Evolutionary conservation across 2,113 vertebrate genomes (phyloP).

Genomic region (Phylloscopus trochilus): DNA sequence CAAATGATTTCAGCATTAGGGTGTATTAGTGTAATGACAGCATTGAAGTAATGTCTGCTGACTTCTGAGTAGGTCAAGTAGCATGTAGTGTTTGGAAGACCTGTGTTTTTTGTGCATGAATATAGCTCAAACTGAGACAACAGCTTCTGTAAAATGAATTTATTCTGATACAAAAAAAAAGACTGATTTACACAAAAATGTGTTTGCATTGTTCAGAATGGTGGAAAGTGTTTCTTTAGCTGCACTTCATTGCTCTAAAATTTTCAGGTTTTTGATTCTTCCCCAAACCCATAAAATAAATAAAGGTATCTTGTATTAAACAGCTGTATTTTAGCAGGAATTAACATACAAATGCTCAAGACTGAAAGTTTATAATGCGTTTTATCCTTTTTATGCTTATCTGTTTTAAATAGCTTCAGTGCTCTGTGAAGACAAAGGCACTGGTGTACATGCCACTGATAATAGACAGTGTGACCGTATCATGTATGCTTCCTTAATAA

Average conservation of each 20-base stretch:
- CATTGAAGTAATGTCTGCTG: background rate
- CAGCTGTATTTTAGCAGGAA: slow-evolving; percentile 33
- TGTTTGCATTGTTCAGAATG: background rate
- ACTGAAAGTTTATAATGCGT: slow-evolving; percentile 25
- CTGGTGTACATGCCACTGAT: slow-evolving; percentile 53
- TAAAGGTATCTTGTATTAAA: background rate
- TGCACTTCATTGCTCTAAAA: background rate
- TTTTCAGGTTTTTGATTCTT: background rate
- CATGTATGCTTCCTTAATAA: slow-evolving; percentile 71
- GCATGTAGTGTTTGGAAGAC: background rate
- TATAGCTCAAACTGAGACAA: background rate
- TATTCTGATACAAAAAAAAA: background rate
- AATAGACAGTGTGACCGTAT: slow-evolving; percentile 62
- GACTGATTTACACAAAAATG: background rate
- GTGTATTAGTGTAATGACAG: background rate
- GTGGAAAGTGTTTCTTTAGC: background rate
- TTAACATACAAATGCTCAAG: slow-evolving; percentile 28
- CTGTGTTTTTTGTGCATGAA: background rate
- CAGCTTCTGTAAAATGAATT: background rate
- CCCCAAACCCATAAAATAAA: background rate
- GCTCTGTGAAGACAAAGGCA: slow-evolving; percentile 61
- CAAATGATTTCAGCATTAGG: background rate
- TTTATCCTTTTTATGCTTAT: slow-evolving; percentile 39
- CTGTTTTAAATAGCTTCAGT: slow-evolving; percentile 49
- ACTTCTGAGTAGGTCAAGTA: background rate